Base-by-base conservation (phyloP, 2,113 vertebrate genomes). In the Heterotis niloticus region DNA sequence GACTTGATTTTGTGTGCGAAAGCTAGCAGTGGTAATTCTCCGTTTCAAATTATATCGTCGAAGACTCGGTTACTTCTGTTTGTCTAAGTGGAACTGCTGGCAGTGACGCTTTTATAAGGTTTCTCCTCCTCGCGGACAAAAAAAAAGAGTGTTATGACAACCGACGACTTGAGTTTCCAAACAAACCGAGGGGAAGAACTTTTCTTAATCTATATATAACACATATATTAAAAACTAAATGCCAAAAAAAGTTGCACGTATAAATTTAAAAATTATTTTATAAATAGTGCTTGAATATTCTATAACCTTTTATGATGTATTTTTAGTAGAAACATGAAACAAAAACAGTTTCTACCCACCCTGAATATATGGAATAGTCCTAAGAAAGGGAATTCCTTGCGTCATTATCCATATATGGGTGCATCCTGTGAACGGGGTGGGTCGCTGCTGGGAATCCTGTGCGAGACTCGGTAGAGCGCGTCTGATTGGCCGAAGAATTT, bases 321-420 rank as follows among this genome's bases (percentile, higher is more conserved):
- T 70, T 16, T 44, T 34, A 51, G 28, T 16, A 10, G 10, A 20
- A n/a, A 17, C 7, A 17, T 44, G 34, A 28, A 51, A 2, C 5
- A 34, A 9, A 23, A 26, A 52, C 13, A 2, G 23, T 57, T 14
- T n/a, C 13, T 78, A 78, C 76, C 76, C 51, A 11, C 24, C 16
- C 9, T 69, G 5, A 5, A 78, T 13, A 83, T 87, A 85, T 90
- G 90, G 88, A 90, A 89, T 77, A 78, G 90, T 93, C 91, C 90
- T 44, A 84, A 80, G 81, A 79, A 79, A 69, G 76, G 76, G 76
- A 44, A 68, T 78, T 64, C 76, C 76, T 68, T 68, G 68, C 76
- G 76, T 69, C 56, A 59, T 28, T 69, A 23, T 59, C 76, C 76
- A 57, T 78, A 78, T 78, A 68, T 68, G 76, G 76, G 29, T 77